Conservation (phyloP, 1,140 invertebrate genomes). For the Megalonaias nervosa region DNA sequence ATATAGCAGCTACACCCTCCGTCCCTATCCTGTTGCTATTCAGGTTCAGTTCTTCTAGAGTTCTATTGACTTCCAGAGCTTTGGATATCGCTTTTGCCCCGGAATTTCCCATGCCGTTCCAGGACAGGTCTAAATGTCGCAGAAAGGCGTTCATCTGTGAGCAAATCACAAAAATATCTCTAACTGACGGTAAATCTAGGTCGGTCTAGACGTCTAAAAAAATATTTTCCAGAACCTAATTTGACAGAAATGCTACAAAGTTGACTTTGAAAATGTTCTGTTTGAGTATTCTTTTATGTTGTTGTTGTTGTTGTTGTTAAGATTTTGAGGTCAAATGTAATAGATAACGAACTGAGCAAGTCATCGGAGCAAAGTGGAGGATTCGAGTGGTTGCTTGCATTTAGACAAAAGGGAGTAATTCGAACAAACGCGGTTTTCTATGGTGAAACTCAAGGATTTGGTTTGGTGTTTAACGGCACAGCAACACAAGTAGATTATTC, state of each 20-base stretch:
- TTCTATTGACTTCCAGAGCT: conserved; percentile 13
- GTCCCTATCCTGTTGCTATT: conserved; percentile 22
- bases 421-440: too few relatives aligned
- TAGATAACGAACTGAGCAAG: too few relatives aligned
- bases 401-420: too few relatives aligned
- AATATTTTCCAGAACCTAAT: neutral
- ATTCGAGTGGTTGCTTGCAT: too few relatives aligned
- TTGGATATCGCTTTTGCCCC: conserved; percentile 16
- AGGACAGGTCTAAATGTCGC: conserved; percentile 14
- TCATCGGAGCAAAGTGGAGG: too few relatives aligned
- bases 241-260: neutral
- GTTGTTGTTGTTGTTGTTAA: too few relatives aligned
- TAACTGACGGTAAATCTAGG: neutral
- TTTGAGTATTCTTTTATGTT: neutral
- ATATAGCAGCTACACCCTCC: conserved; percentile 13
- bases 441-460: too few relatives aligned
- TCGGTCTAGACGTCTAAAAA: neutral
- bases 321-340: too few relatives aligned
- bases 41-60: conserved; percentile 7
- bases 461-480: too few relatives aligned
- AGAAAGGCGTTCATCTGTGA: conserved; percentile 26
- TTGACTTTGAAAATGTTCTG: neutral
- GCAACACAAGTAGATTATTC: too few relatives aligned
- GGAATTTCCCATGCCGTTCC: conserved; percentile 24
- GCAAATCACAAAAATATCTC: neutral